Percentiles rank a stretch among this genome's conserved stretches.
phyloP scores from a whole-genome alignment of 1,140 invertebrate genomes.

The Drosophila busckii region DNA sequence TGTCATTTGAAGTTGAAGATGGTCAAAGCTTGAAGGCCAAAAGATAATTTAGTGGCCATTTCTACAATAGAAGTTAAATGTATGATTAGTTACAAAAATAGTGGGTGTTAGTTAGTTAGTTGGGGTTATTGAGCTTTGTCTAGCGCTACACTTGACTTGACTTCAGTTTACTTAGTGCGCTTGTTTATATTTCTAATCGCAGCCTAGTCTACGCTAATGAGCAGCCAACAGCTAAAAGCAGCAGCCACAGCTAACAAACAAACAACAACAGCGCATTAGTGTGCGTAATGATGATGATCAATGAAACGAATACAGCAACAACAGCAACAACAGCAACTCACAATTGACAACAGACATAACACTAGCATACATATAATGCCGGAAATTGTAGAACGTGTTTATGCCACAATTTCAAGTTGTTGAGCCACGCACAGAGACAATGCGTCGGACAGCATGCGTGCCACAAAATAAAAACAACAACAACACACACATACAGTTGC shows the following conservation, averaged over 20 bases:
- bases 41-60: too few relatives aligned
- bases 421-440: constrained; percentile 64
- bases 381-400: constrained; percentile 75
- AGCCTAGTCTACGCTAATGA: too few relatives aligned
- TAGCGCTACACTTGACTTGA: too few relatives aligned
- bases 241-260: neutral
- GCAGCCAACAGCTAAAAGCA: neutral
- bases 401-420: constrained; percentile 76
- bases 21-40: too few relatives aligned
- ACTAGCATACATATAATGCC: constrained; percentile 71
- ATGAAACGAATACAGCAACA: constrained; percentile 61
- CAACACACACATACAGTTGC: constrained; percentile 39
- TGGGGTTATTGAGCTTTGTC: too few relatives aligned
- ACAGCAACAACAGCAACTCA: constrained; percentile 34
- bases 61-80: too few relatives aligned
- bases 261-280: constrained; percentile 24
- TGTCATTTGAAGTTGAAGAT: too few relatives aligned
- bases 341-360: constrained; percentile 34
- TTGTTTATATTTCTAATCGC: too few relatives aligned
- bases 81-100: too few relatives aligned
- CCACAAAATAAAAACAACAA: too few relatives aligned
- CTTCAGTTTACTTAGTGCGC: too few relatives aligned
- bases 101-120: too few relatives aligned
- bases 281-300: constrained; percentile 65
- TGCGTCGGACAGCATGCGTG: constrained; percentile 64